Evolutionary conservation across 2,888 invertebrate species (phyloP), one percentile per base, ranked within the genome.

Genomic region (Dryocosmus kuriphilus): DNA sequence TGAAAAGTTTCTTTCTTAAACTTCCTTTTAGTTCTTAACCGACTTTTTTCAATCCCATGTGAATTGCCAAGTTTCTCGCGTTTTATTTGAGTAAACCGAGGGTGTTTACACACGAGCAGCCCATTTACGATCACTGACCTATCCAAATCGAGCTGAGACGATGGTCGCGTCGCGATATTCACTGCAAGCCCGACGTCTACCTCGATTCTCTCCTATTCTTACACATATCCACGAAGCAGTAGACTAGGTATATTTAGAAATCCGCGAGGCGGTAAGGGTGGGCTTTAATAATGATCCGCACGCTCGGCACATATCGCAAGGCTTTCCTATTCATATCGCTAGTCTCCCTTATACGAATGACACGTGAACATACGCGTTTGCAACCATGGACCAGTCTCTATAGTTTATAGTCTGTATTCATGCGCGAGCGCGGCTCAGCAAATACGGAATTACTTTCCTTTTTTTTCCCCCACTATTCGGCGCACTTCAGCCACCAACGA

Each of bases 231-330:
- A 57, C 74, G 57, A 41, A 75, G 63, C 35, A 67, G 38, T 41
- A 41, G 14, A 5, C n/a, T 55, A 65, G 77, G 60, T 81, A 82
- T 82, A 80, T 82, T 80, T 82, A 80, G 82, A 79, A 77, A 77
- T 75, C 67, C 80, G 78, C 80, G 76, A 46, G 67, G 46, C 67
- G 46, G 74, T 81, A 80, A 83, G 78, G 78, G 65, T 71, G 77
- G 81, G 79, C 82, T 86, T 88, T 87, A 86, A 86, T 88, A 87
- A 87, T 82, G 81, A 83, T 79, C 51, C 77, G 38, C 38, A 57
- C 41, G 35, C 76, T 35, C 22, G 35, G 57, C 35, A 19, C 62
- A 75, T 62, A 60, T 55, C 22, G 46, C 57, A n/a, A 60, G 24
- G 41, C 55, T 46, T 46, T 67, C 41, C 41, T 67, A 67, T 67